phyloP scores from a whole-genome alignment of 2,888 invertebrate species.

The Nymphalis urticae region DNA sequence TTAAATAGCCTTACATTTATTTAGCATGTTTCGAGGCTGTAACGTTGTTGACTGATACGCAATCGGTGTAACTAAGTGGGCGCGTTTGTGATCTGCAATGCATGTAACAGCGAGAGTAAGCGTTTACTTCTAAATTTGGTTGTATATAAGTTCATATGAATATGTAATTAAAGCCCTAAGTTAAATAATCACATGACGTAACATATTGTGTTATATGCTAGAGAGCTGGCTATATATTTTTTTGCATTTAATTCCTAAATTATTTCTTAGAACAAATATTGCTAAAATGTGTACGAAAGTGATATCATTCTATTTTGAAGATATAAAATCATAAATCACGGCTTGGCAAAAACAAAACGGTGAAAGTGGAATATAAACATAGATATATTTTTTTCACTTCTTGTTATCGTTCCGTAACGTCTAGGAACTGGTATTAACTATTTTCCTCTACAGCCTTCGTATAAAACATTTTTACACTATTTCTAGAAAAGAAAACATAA shows the following conservation, averaged over 20 bases:
- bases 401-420: not conserved
- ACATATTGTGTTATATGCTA: not conserved
- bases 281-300: not conserved
- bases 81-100: no score
- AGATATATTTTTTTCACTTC: not conserved
- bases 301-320: not conserved
- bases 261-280: not conserved
- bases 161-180: no score
- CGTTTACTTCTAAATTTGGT: no score
- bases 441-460: constrained; percentile 2
- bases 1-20: no score
- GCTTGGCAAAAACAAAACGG: not conserved
- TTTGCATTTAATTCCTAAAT: not conserved
- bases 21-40: no score
- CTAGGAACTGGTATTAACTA: not conserved
- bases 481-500: not conserved
- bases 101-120: no score
- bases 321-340: not conserved
- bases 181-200: no score
- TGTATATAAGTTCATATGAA: no score
- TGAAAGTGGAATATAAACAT: not conserved
- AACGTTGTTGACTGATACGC: no score
- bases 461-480: not conserved
- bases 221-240: not conserved
- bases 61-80: no score